These are phyloP conservation scores for Lobophora halterata DNA, from an alignment of 2,888 invertebrate species.

Conservation along the genomic window DNA sequence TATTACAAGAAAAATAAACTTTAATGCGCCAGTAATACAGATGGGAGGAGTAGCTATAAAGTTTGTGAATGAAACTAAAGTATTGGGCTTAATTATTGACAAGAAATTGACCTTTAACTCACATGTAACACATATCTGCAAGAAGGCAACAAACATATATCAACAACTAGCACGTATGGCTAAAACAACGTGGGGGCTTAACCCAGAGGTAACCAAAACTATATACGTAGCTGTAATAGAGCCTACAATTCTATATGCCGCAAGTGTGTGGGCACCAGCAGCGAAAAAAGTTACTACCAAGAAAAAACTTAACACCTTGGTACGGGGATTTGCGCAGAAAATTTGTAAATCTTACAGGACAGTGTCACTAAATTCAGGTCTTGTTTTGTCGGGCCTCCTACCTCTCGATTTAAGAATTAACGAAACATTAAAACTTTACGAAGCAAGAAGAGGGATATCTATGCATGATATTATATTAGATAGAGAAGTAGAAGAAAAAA, in stretches of 20 bases:
- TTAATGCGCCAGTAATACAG: background rate
- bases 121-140: background rate
- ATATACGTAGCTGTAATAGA: conserved; percentile 16
- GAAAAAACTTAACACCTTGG: too few species aligned
- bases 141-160: conserved; percentile 8
- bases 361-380: too few species aligned
- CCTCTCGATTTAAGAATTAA: background rate
- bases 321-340: too few species aligned
- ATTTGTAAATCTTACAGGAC: too few species aligned
- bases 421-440: background rate
- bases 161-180: conserved; percentile 11
- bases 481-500: background rate
- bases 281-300: background rate
- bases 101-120: background rate
- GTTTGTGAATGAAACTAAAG: background rate
- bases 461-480: background rate
- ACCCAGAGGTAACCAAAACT: conserved; percentile 10
- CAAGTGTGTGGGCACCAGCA: conserved; percentile 9
- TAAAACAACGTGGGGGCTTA: conserved; percentile 9
- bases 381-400: too few species aligned
- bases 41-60: background rate
- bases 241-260: conserved; percentile 13
- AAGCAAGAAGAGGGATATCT: background rate
- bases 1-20: background rate
- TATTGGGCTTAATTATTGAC: background rate